These are phyloP conservation scores for Conops quadrifasciatus DNA, from an alignment of 2,888 invertebrate genomes.

Conservation along the genomic window DNA sequence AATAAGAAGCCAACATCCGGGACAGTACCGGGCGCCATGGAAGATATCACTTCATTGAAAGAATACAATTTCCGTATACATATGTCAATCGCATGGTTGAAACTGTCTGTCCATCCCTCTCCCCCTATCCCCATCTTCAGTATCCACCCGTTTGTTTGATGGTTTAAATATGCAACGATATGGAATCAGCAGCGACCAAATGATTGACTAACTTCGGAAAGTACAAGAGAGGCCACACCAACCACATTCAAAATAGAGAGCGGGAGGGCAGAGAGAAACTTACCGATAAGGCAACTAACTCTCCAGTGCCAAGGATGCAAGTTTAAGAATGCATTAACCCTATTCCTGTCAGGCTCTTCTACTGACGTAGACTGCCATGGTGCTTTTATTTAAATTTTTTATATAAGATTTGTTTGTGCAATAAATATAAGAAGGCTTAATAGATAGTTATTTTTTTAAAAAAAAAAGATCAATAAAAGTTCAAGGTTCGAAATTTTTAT, in stretches of 20 bases:
- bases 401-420: no score
- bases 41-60: background rate
- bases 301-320: constrained; percentile 32
- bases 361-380: no score
- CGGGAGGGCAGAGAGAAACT: constrained; percentile 1
- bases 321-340: constrained; percentile 28
- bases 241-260: background rate
- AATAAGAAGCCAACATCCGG: no score
- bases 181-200: constrained; percentile 28
- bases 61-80: background rate
- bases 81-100: constrained; percentile 6
- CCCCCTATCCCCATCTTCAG: background rate
- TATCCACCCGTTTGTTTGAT: background rate
- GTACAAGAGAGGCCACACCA: constrained; percentile 9
- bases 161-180: constrained; percentile 35
- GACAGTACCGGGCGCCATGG: background rate
- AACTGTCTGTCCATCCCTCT: background rate
- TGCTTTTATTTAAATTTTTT: no score
- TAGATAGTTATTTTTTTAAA: no score
- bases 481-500: no score
- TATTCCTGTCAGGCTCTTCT: no score
- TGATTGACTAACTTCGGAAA: constrained; percentile 33
- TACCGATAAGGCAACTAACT: constrained; percentile 1
- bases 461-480: no score
- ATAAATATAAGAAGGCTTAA: no score